Percentiles rank a stretch among this genome's conserved stretches.
phyloP scores from a whole-genome alignment of 2,888 invertebrate genomes.

The Acleris literana region DNA sequence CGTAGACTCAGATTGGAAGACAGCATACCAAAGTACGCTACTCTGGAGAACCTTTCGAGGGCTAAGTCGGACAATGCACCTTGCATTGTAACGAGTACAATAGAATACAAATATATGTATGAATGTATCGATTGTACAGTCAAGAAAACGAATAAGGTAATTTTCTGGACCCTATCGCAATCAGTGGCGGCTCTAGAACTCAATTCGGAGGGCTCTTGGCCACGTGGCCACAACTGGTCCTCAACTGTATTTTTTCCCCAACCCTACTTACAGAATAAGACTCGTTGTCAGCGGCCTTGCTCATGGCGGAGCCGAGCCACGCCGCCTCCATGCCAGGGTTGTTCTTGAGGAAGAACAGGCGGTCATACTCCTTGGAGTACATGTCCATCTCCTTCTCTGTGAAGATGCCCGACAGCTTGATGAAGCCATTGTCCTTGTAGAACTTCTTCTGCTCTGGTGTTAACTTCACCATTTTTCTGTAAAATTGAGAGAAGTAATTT shows the following conservation, averaged over 20 bases:
- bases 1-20: no score
- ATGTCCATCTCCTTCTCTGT: conserved; percentile 63
- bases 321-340: conserved; percentile 68
- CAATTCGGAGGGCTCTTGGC: no score
- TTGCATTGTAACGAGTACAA: no score
- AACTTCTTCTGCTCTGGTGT: conserved; percentile 64
- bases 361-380: conserved; percentile 67
- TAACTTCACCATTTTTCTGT: conserved; percentile 47
- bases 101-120: no score
- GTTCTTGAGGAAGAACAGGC: conserved; percentile 66
- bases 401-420: conserved; percentile 67
- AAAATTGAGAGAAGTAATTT: background rate
- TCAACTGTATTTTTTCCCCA: background rate
- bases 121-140: no score
- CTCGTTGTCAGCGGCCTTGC: conserved; percentile 45
- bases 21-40: no score
- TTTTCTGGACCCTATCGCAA: no score
- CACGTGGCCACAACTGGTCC: no score
- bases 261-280: conserved; percentile 38
- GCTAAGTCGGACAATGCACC: no score
- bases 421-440: conserved; percentile 72
- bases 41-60: no score
- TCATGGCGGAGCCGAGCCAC: conserved; percentile 71
- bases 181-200: no score
- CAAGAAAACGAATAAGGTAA: no score